These are phyloP conservation scores for Synanceia verrucosa DNA, from an alignment of 2,797 vertebrate genomes.

Conservation along the genomic window DNA sequence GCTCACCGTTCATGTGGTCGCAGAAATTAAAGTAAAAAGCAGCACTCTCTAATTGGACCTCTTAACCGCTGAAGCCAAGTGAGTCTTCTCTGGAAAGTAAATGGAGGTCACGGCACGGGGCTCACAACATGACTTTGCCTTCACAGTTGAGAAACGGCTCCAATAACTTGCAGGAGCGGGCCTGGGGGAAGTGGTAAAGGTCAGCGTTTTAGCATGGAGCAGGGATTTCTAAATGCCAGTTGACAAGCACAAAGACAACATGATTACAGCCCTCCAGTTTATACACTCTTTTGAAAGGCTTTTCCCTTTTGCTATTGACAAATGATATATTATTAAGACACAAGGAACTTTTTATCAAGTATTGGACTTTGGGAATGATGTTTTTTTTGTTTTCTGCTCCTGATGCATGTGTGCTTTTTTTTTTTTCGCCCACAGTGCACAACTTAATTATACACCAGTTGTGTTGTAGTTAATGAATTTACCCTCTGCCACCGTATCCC, in stretches of 20 bases:
- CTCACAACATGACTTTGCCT: constrained; percentile 73
- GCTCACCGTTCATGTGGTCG: constrained; percentile 28
- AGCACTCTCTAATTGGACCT: constrained; percentile 81
- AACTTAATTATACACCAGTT: constrained; percentile 75
- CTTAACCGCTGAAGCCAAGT: constrained; percentile 77
- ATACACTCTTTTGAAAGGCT: constrained; percentile 54
- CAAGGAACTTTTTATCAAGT: constrained; percentile 59
- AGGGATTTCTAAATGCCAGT: constrained; percentile 75
- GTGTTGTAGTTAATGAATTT: constrained; percentile 77
- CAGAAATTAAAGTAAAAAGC: constrained; percentile 72
- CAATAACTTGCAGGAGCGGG: constrained; percentile 73
- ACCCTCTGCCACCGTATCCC: constrained; percentile 63
- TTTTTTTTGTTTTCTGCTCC: constrained; percentile 61
- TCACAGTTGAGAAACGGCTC: constrained; percentile 77
- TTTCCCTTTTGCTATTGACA: constrained; percentile 66
- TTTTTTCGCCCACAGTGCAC: constrained; percentile 65
- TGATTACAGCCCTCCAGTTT: constrained; percentile 64
- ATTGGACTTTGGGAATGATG: constrained; percentile 64
- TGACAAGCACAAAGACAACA: constrained; percentile 75
- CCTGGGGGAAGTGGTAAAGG: constrained; percentile 71
- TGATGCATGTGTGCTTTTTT: constrained; percentile 52
- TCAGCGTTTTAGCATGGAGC: constrained; percentile 74
- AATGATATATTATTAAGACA: constrained; percentile 68
- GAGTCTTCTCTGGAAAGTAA: constrained; percentile 74
- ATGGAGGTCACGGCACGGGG: constrained; percentile 80